These are phyloP conservation scores for Ostrea denselamellosa DNA, from an alignment of 1,140 invertebrate species.

Conservation along the genomic window DNA sequence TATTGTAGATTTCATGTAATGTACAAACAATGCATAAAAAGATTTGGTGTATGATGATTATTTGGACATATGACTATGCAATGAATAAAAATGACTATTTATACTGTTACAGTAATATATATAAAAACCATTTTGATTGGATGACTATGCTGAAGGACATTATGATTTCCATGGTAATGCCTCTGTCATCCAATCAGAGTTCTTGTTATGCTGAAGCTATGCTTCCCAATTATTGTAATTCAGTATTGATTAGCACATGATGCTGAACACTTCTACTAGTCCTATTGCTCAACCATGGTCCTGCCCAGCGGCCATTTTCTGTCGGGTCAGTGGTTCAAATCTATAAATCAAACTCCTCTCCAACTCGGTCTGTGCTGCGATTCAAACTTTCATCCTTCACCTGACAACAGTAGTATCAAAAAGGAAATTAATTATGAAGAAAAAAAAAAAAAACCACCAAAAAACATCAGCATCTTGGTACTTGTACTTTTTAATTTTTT, in stretches of 20 bases:
- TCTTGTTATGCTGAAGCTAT: constrained; percentile 33
- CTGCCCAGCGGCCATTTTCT: neutral
- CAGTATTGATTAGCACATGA: constrained; percentile 9
- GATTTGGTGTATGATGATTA: constrained; percentile 3
- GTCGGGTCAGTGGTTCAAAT: neutral
- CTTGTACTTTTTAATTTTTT: neutral
- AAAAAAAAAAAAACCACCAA: neutral
- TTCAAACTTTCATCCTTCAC: neutral
- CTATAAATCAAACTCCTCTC: constrained; percentile 39
- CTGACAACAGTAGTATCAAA: neutral
- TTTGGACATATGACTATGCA: neutral
- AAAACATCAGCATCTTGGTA: neutral
- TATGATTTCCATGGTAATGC: constrained; percentile 25
- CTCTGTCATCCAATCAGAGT: constrained; percentile 29
- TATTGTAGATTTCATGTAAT: constrained; percentile 11
- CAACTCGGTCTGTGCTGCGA: constrained; percentile 18
- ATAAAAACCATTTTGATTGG: neutral
- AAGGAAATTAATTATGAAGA: neutral
- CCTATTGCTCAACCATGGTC: neutral
- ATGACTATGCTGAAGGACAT: neutral
- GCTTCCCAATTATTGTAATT: constrained; percentile 15
- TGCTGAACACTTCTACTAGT: constrained; percentile 28
- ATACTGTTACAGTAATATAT: constrained; percentile 11
- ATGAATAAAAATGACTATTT: neutral
- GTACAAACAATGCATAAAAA: neutral